phyloP scores from a whole-genome alignment of 2,888 invertebrate genomes.

The Myathropa florea region DNA sequence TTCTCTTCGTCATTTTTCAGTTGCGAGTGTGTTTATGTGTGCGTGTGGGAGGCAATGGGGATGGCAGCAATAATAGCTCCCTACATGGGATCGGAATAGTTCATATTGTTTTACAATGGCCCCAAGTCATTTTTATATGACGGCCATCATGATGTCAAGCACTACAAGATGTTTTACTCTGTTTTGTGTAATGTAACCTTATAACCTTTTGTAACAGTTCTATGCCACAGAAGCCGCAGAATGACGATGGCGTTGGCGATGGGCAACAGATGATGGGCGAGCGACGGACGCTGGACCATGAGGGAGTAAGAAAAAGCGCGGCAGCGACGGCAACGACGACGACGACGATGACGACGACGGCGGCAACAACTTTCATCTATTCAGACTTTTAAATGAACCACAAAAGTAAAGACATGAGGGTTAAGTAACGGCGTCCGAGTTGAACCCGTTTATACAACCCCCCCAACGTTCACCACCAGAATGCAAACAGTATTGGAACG shows the following conservation, averaged over 20 bases:
- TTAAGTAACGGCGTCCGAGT: constrained; percentile 70
- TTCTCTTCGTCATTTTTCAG: constrained; percentile 4
- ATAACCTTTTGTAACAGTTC: constrained; percentile 73
- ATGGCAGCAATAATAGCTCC: constrained; percentile 57
- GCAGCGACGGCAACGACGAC: neutral
- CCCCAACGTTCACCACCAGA: constrained; percentile 57
- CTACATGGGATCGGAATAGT: constrained; percentile 53
- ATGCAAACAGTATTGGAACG: constrained; percentile 65
- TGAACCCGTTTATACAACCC: constrained; percentile 51
- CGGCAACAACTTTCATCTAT: constrained; percentile 69
- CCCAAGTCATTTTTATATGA: constrained; percentile 70
- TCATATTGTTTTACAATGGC: constrained; percentile 69
- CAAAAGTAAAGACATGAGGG: constrained; percentile 72
- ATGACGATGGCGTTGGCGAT: constrained; percentile 24
- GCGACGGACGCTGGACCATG: constrained; percentile 18
- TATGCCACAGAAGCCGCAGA: constrained; percentile 60
- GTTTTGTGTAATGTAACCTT: constrained; percentile 72
- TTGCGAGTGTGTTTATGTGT: neutral
- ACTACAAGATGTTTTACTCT: constrained; percentile 67
- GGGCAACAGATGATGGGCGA: neutral
- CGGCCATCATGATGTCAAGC: constrained; percentile 67
- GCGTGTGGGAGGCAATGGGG: neutral
- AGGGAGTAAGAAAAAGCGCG: neutral
- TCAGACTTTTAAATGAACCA: constrained; percentile 72
- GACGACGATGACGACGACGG: neutral